Base-by-base conservation (phyloP, 2,797 vertebrate species). In the Paedocypris micromegethes region DNA sequence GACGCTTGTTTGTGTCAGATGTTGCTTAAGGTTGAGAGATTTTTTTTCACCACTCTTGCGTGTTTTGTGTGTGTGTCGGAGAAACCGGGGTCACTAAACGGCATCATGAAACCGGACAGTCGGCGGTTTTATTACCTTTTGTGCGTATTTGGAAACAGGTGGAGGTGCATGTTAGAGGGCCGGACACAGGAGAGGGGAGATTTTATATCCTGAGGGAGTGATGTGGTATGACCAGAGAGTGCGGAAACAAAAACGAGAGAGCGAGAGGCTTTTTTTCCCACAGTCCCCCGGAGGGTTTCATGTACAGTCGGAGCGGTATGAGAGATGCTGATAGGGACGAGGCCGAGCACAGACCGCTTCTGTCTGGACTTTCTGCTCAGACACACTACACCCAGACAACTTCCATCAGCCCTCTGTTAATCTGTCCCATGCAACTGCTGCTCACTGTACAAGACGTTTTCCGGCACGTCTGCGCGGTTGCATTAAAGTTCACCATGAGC, bases 201-300 rank as follows among this genome's bases (percentile, higher is more conserved):
- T 90, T 88, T 84, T 5, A 72, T 83, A 81, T 88, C 88, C 80
- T 75, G 79, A 68, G 76, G 80, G 82, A 86, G 83, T 23, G 61
- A 75, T 54, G 85, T 51, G 69, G 70, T 51, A 58, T 73, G 78
- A 70, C 76, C 79, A 77, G 81, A 83, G 78, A 83, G 85, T 87
- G 83, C 83, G 86, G 84, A 82, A 79, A 86, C 86, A 89, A 84
- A 23, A 88, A 86, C 88, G 83, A 80, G 72, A 70, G 83, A 78
- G 78, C 82, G 81, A 82, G 83, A 84, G 75, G 80, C 82, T 83
- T 23, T 62, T 74, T 87, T 91, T 89, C 91, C 87, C 87, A 89
- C 81, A 83, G 90, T 87, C 83, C 91, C 89, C 92, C 87, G 76
- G 91, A 88, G 91, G 88, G 90, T 92, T 92, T 93, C 88, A 88